A percentile compares a stretch with the other conserved stretches of the same genome.
Evolutionary conservation across 2,888 invertebrate genomes (phyloP).

Genomic region (Tachina grossa): DNA sequence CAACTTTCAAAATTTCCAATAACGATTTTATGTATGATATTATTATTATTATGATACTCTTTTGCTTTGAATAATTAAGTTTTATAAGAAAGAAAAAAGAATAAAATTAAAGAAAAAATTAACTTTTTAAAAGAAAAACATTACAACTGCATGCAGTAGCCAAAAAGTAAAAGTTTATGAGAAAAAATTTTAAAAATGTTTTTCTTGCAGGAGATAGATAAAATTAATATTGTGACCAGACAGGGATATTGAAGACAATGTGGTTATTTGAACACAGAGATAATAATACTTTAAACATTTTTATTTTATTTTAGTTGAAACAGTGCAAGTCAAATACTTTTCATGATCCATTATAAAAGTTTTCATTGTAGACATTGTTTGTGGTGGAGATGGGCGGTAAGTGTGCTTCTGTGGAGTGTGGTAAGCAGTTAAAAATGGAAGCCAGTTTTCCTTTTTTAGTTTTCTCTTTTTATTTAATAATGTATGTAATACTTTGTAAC

Average conservation of each 20-base stretch:
- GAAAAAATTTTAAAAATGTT: slow-evolving; percentile 44
- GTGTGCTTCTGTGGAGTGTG: neutral
- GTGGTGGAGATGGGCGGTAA: neutral
- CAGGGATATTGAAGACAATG: slow-evolving; percentile 46
- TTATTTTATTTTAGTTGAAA: slow-evolving; percentile 27
- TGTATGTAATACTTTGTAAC: slow-evolving; percentile 35
- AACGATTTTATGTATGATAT: no score
- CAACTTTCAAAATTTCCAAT: no score
- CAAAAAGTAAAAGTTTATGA: slow-evolving; percentile 61
- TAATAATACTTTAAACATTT: slow-evolving; percentile 38
- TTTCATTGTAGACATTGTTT: slow-evolving; percentile 5
- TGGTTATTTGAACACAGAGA: slow-evolving; percentile 38
- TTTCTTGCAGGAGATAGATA: slow-evolving; percentile 29
- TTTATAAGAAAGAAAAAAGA: no score
- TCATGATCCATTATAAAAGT: slow-evolving; percentile 62
- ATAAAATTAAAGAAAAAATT: neutral
- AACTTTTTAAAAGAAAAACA: slow-evolving; percentile 36
- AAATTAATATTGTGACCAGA: slow-evolving; percentile 57
- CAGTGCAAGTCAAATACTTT: slow-evolving; percentile 45
- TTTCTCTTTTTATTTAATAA: slow-evolving; percentile 23
- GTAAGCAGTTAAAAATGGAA: slow-evolving; percentile 17
- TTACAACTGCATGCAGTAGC: slow-evolving; percentile 2
- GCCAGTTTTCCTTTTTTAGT: slow-evolving; percentile 22
- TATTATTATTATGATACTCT: no score
- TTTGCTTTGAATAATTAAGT: no score